A percentile compares a stretch with the other conserved stretches of the same genome.
These are phyloP conservation scores for Poeciliopsis turrubarensis DNA, from an alignment of 2,113 vertebrate genomes.

Conservation along the genomic window DNA sequence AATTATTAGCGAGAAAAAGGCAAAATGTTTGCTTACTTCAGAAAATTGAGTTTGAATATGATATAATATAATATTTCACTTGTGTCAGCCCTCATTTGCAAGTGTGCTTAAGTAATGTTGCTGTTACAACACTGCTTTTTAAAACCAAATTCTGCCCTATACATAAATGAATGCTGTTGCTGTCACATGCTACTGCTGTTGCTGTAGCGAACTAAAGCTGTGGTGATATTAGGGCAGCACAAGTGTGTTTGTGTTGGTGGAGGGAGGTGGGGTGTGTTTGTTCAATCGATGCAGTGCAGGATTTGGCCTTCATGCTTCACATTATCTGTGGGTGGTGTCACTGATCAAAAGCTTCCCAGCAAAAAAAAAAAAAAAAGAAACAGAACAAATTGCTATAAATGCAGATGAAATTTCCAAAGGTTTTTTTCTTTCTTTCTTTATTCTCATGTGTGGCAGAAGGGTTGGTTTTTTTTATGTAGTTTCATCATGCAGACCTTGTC, in stretches of 20 bases:
- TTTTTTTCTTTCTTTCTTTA: constrained; percentile 19
- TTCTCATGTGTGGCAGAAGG: neutral
- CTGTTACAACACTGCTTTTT: neutral
- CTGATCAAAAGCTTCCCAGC: constrained; percentile 42
- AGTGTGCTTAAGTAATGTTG: neutral
- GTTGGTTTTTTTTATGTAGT: neutral
- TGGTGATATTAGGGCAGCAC: constrained; percentile 31
- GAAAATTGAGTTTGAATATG: neutral
- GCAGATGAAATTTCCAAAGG: constrained; percentile 16
- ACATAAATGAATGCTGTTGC: constrained; percentile 9
- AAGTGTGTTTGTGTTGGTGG: constrained; percentile 6
- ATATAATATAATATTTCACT: neutral
- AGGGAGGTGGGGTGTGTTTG: constrained; percentile 27
- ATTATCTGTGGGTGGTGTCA: constrained; percentile 41
- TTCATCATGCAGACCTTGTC: constrained; percentile 9
- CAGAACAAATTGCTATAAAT: constrained; percentile 19
- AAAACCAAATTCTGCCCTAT: neutral
- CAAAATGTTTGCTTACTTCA: neutral
- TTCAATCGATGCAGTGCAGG: constrained; percentile 56
- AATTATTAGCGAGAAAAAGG: constrained; percentile 7
- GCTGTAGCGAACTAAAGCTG: constrained; percentile 25
- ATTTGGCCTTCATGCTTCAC: constrained; percentile 63
- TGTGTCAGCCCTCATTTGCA: neutral
- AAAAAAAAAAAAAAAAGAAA: constrained; percentile 17
- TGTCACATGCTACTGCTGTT: constrained; percentile 33